Percentiles rank a stretch among this genome's conserved stretches.
These are phyloP conservation scores for Coracias cyanogaster DNA, from an alignment of 2,797 vertebrate genomes.

Conservation along the genomic window DNA sequence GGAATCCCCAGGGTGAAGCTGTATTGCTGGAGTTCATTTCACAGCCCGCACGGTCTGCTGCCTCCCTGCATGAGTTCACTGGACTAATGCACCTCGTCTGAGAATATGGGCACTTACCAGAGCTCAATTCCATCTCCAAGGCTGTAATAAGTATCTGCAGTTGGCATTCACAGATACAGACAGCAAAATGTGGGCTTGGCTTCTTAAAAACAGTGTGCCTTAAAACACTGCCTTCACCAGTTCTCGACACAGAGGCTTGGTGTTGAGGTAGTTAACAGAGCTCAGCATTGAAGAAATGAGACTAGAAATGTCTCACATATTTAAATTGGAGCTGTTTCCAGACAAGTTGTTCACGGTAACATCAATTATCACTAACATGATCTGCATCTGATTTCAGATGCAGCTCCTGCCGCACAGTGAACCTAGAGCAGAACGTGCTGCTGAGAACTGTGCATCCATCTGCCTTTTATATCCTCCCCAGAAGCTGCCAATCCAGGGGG, in stretches of 20 bases:
- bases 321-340: slow-evolving; percentile 63
- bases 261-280: slow-evolving; percentile 20
- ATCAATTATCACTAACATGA: slow-evolving; percentile 72
- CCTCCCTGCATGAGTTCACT: neutral
- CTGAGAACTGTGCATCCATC: slow-evolving; percentile 67
- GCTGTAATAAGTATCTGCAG: slow-evolving; percentile 30
- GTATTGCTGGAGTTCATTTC: slow-evolving; percentile 50
- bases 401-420: slow-evolving; percentile 44
- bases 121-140: slow-evolving; percentile 5
- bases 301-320: slow-evolving; percentile 56
- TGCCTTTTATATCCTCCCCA: slow-evolving; percentile 66
- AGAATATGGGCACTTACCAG: slow-evolving; percentile 13
- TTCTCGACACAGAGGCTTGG: neutral
- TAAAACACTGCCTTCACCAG: neutral
- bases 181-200: neutral
- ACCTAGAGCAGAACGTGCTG: slow-evolving; percentile 64
- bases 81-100: slow-evolving; percentile 27
- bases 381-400: slow-evolving; percentile 73
- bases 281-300: slow-evolving; percentile 18
- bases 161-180: neutral
- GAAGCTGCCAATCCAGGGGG: slow-evolving; percentile 53
- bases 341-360: slow-evolving; percentile 70
- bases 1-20: slow-evolving; percentile 43
- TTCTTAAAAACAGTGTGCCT: neutral
- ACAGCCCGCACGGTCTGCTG: slow-evolving; percentile 35